phyloP scores from a whole-genome alignment of 2,113 vertebrate species.

The Poicephalus gulielmi region DNA sequence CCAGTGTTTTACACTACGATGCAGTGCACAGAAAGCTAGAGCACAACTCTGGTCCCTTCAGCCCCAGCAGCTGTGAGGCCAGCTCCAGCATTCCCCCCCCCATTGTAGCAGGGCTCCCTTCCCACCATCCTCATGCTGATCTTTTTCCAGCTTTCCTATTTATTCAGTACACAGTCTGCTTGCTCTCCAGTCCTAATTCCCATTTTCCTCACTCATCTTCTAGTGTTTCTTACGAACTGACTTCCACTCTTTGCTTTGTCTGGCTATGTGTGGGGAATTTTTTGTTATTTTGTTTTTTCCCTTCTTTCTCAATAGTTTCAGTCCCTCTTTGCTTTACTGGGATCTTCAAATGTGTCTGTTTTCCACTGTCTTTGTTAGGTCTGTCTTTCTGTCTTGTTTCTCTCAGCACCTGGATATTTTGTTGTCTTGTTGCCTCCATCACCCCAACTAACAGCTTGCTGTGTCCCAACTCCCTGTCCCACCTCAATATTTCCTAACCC shows the following conservation, averaged over 20 bases:
- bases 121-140: rapidly evolving
- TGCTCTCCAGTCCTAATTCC: not conserved
- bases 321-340: not conserved
- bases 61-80: not conserved
- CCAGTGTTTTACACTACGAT: rapidly evolving
- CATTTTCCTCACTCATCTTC: not conserved
- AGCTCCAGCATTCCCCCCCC: not conserved
- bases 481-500: not conserved
- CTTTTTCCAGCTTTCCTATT: not conserved
- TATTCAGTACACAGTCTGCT: not conserved
- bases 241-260: not conserved
- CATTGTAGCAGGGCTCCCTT: not conserved
- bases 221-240: not conserved
- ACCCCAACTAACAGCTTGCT: not conserved
- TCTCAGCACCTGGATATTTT: rapidly evolving
- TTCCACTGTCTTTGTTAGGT: not conserved
- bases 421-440: not conserved
- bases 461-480: not conserved
- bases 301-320: not conserved
- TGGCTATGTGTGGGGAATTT: not conserved
- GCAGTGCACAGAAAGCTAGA: not conserved
- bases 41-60: not conserved
- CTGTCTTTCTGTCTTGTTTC: not conserved
- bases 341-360: not conserved
- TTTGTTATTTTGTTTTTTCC: not conserved